Evolutionary conservation across 2,888 invertebrate genomes (phyloP).

Genomic region (Lochmaea capreae): DNA sequence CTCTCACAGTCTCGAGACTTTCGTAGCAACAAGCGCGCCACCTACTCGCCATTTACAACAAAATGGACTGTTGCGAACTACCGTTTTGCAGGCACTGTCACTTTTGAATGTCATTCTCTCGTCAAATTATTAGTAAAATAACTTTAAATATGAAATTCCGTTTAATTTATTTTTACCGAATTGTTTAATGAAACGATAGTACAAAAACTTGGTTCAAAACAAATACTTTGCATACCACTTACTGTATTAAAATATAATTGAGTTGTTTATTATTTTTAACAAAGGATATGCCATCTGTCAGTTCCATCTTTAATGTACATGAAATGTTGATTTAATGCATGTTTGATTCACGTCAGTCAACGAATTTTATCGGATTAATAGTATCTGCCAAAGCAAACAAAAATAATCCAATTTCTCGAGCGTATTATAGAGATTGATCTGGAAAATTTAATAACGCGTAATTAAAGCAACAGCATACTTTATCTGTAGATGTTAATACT

Average conservation of each 20-base stretch:
- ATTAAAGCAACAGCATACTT: not conserved
- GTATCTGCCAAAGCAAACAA: constrained; percentile 5
- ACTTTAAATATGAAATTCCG: not conserved
- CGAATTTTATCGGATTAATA: constrained; percentile 11
- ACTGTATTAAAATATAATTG: not conserved
- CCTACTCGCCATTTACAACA: no score
- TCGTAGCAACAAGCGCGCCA: no score
- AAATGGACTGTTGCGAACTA: no score
- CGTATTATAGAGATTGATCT: not conserved
- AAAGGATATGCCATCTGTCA: constrained; percentile 2
- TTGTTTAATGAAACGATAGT: not conserved
- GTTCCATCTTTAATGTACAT: not conserved
- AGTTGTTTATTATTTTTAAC: constrained; percentile 7
- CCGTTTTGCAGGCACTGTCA: no score
- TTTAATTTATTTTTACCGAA: not conserved
- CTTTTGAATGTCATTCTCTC: no score
- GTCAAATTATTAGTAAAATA: no score
- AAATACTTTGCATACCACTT: not conserved
- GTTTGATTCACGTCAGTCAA: constrained; percentile 9
- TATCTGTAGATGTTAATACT: not conserved
- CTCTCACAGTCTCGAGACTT: no score
- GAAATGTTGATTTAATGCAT: constrained; percentile 4
- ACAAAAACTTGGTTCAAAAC: not conserved
- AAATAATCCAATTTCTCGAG: constrained; percentile 4
- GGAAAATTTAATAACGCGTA: not conserved